Base-by-base conservation (phyloP, 2,797 vertebrate genomes). In the Sparus aurata region DNA sequence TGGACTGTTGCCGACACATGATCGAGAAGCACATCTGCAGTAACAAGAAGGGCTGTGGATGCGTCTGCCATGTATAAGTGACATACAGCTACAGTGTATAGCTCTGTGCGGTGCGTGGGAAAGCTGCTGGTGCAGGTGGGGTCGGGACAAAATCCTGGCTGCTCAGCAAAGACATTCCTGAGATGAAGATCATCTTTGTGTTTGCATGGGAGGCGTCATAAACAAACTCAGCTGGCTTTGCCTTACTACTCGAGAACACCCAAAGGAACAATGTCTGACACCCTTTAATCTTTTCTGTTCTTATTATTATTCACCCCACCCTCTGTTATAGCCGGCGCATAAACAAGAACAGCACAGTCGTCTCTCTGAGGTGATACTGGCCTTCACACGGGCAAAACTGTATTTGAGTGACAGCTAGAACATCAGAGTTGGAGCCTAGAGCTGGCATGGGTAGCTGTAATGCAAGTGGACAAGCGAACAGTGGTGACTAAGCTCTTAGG, bases 151-250 rank as follows among this genome's bases (percentile, higher is more conserved):
- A 88, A 78, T 75, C 55, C 84, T 75, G 73, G 73, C 87, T 66
- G 75, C 85, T 89, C 75, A 55, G 83, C 72, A 87, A 91, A 92
- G 82, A 82, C 85, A 91, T 93, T 93, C 88, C 89, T 83, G 60
- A 30, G 12, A 77, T 77, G 50, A 49, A 73, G 73, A 87, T 85
- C 65, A 85, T 77, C 80, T 84, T 85, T 78, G 69, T 85, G 78
- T 80, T 74, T 68, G 61, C 89, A 80, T 65, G 82, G 73, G 78
- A 85, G 74, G 68, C 22, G 77, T 78, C 60, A 38, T 54, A 82
- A 84, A 84, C 85, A 79, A 82, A 75, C 73, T 69, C 25, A 0
- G 74, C 61, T 63, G 62, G 62, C 72, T 82, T 54, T 65, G 58
- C 18, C 0, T 15, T 46, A 30, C 30, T 71, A 38, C 49, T 34